Base-by-base conservation (phyloP, 2,888 invertebrate genomes). In the Strigamia crassipes region DNA sequence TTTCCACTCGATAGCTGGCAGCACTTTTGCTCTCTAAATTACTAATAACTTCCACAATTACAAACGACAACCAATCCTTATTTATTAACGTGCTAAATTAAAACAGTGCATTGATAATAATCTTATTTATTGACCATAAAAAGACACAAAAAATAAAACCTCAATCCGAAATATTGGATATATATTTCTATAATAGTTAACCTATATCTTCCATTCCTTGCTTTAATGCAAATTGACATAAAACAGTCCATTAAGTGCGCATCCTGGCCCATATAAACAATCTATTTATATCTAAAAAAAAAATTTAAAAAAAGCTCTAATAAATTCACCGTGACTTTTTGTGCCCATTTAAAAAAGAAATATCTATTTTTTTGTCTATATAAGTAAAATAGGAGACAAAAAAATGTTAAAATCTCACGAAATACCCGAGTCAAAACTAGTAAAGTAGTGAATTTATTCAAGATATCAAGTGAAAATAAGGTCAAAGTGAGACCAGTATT, bases 1-100 rank as follows among this genome's bases (percentile, higher is more conserved):
- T 61, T 61, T 61, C 21, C 61, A 27, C 21, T n/a, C 61, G 21
- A 61, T 61, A 61, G 61, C 61, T 61, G 61, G 61, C 61, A 61
- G 61, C 61, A 61, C 61, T 61, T 42, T 10, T 15, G 15, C 12
- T 13, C 15, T 42, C 15, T 42, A 42, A 42, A 42, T 42, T 42
- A 42, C 42, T 42, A 42, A 42, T 42, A 42, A 42, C 42, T 1
- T 42, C 15, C 42, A 15, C 12, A 42, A 42, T 42, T 42, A 42
- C 27, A 27, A 27, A 27, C 27, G 27, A 27, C 27, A 27, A 27
- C 27, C 1, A 27, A 27, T 27, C 27, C 27, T 27, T 27, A 27
- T 27, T 27, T 27, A 27, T 27, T 27, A 27, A 27, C 27, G 27
- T 3, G 27, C 27, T 27, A 27, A 27, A 27, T 27, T 27, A 27